These are phyloP conservation scores for Tachycineta bicolor DNA, from an alignment of 2,113 vertebrate species.

Conservation along the genomic window DNA sequence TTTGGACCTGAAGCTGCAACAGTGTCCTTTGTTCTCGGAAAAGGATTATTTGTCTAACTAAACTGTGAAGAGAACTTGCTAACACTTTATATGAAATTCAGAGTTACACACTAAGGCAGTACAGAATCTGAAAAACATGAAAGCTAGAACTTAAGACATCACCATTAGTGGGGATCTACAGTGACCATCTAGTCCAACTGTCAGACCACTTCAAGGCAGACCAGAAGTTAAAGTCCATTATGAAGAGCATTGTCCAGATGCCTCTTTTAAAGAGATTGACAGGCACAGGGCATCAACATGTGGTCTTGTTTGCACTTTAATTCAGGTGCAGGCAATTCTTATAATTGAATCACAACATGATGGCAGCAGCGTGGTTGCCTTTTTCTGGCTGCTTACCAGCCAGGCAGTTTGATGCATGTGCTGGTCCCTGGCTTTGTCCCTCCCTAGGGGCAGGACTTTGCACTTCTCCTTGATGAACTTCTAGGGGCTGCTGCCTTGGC, in stretches of 20 bases:
- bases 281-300: neutral
- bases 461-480: neutral
- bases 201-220: neutral
- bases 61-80: neutral
- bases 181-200: neutral
- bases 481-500: neutral
- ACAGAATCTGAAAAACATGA: neutral
- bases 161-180: no score
- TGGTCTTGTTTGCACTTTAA: neutral
- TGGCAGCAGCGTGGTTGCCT: neutral
- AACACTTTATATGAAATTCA: neutral
- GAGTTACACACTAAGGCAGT: neutral
- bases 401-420: neutral
- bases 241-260: neutral
- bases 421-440: neutral
- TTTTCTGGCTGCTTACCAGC: neutral
- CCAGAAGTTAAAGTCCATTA: neutral
- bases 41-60: neutral
- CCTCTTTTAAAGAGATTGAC: neutral
- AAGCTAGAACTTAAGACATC: neutral
- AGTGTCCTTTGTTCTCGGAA: neutral
- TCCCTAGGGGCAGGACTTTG: neutral
- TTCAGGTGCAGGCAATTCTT: neutral
- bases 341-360: neutral
- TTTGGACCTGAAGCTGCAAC: neutral